phyloP scores from a whole-genome alignment of 2,888 invertebrate species.

The Trachelus tabidus region DNA sequence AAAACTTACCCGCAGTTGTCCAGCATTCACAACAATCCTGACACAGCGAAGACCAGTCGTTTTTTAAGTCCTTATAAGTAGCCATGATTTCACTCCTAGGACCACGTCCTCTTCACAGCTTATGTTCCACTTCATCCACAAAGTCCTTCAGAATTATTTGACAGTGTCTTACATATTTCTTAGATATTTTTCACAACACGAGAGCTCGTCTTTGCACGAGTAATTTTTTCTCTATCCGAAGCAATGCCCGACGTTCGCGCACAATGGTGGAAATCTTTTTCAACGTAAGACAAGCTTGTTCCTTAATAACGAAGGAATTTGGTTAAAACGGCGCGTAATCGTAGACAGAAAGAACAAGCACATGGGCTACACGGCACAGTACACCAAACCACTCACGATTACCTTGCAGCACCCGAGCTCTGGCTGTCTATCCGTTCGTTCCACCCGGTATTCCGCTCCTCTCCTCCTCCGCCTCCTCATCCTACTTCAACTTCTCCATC shows the following conservation, averaged over 20 bases:
- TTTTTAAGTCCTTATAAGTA: constrained; percentile 73
- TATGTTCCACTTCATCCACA: not conserved
- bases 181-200: not conserved
- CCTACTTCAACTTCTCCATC: not conserved
- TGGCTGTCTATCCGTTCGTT: constrained; percentile 31
- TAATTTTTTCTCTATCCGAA: not conserved
- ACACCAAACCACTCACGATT: constrained; percentile 33
- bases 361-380: constrained; percentile 6
- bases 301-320: not conserved
- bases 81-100: constrained; percentile 67
- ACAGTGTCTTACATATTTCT: not conserved
- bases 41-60: constrained; percentile 75
- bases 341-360: constrained; percentile 7
- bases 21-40: constrained; percentile 74
- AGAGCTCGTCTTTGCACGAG: not conserved
- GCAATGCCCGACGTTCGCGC: not conserved
- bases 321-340: not conserved
- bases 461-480: not conserved
- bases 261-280: not conserved
- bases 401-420: constrained; percentile 42
- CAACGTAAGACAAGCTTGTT: not conserved
- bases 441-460: constrained; percentile 11
- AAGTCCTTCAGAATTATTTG: not conserved
- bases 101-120: not conserved
- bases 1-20: constrained; percentile 71